Evolutionary conservation across 2,113 vertebrate species (phyloP), one percentile per base, ranked within the genome.

Genomic region (Phyllostomus hastatus): DNA sequence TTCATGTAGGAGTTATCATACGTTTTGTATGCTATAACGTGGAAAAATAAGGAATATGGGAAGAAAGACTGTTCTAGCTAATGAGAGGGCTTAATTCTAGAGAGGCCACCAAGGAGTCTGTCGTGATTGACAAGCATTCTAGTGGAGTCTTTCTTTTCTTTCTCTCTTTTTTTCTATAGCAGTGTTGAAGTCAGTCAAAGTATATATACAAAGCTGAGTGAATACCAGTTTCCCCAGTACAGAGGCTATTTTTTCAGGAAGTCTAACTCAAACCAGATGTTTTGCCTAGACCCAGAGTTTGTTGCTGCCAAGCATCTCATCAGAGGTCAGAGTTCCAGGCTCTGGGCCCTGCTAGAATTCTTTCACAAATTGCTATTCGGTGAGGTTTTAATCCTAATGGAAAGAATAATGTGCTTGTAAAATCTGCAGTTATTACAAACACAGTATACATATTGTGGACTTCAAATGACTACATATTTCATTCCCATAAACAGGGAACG

Each of bases 331-430:
- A 98, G 98, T 98, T 99, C 98, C 99, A 98, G 98, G 98, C 99
- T 98, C 98, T 76, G 93, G 98, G 98, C 98, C 98, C 98, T 98
- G 98, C 98, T 99, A 98, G 98, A 99, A 99, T 99, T 99, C 99
- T 99, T 99, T 99, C 98, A 99, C 98, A 99, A 99, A 99, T 99
- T 99, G 99, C 98, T 99, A 98, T 99, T 99, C 96, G 97, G 98
- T 99, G 98, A 99, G 98, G 98, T 99, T 99, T 99, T 99, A 99
- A 99, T 99, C 99, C 99, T 99, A 99, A 99, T 99, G 98, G 99
- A 99, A 99, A 99, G 99, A 99, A 99, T 99, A 99, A 99, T 99
- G 99, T 98, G 98, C 98, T 98, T 99, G 99, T 99, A 99, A 99
- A 99, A 99, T 99, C 98, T 98, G 98, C 98, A 99, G 99, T 99